Evolutionary conservation across 2,888 invertebrate genomes (phyloP).

Genomic region (Watsonalla binaria): DNA sequence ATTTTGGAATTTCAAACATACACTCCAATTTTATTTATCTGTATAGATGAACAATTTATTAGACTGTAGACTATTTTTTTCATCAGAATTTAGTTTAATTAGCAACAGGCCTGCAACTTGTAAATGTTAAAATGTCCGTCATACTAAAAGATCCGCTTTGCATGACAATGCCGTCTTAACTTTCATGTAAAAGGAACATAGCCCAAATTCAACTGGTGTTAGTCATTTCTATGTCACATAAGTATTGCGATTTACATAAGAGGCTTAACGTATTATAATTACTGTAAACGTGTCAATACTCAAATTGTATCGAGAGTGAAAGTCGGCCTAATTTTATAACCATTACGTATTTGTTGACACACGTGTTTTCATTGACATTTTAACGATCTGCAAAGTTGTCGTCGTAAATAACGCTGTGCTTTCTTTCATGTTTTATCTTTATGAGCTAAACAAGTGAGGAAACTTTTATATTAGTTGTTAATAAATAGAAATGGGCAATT

Average conservation of each 20-base stretch:
- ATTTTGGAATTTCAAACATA: too few relatives aligned
- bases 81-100: background rate
- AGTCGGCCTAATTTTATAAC: constrained; percentile 24
- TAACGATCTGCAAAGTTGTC: background rate
- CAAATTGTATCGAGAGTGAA: constrained; percentile 23
- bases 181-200: constrained; percentile 52
- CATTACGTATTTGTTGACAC: constrained; percentile 7
- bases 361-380: background rate
- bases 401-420: background rate
- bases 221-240: constrained; percentile 45
- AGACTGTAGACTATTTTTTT: too few relatives aligned
- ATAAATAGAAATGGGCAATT: background rate
- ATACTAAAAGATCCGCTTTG: constrained; percentile 48
- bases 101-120: background rate
- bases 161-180: constrained; percentile 59
- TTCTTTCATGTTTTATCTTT: background rate
- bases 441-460: background rate
- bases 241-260: constrained; percentile 48
- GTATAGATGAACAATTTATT: too few relatives aligned
- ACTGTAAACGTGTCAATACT: constrained; percentile 32
- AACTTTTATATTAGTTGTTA: background rate
- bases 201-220: constrained; percentile 49
- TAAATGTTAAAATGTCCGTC: constrained; percentile 7
- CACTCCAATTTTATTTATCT: too few relatives aligned
- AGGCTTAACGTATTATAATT: constrained; percentile 41